Evolutionary conservation across 2,113 vertebrate genomes (phyloP).

Genomic region (Nanorana parkeri): DNA sequence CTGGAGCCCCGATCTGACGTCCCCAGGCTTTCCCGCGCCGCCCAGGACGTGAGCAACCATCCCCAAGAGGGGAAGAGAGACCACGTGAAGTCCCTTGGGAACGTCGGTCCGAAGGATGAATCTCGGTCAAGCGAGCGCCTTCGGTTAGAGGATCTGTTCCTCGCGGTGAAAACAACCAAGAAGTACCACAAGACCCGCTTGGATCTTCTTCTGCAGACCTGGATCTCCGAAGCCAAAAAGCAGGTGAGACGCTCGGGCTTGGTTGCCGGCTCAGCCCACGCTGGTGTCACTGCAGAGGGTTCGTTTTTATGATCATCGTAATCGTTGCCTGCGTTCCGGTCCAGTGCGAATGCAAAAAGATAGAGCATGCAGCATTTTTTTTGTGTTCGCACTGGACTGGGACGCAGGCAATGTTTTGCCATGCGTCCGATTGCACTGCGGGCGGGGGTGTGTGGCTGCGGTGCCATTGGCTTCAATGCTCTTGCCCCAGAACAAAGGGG

Average conservation of each 20-base stretch:
- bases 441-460: too few relatives aligned
- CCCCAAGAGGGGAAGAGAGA: neutral
- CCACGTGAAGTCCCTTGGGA: neutral
- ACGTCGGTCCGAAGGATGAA: constrained; percentile 15
- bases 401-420: too few relatives aligned
- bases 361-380: too few relatives aligned
- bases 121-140: constrained; percentile 66
- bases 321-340: too few relatives aligned
- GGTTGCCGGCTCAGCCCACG: too few relatives aligned
- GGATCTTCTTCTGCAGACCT: constrained; percentile 88
- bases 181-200: constrained; percentile 89
- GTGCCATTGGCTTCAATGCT: too few relatives aligned
- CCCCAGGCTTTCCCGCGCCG: neutral
- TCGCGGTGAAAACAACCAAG: constrained; percentile 93
- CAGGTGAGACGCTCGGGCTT: constrained; percentile 75
- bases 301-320: too few relatives aligned
- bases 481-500: too few relatives aligned
- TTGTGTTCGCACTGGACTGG: too few relatives aligned
- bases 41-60: neutral
- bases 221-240: constrained; percentile 85
- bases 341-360: too few relatives aligned
- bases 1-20: neutral
- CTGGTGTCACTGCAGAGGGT: too few relatives aligned
- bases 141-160: constrained; percentile 86
- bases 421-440: too few relatives aligned